Evolutionary conservation across 2,797 vertebrate genomes (phyloP), one percentile per base, ranked within the genome.

Genomic region (Merluccius polli): DNA sequence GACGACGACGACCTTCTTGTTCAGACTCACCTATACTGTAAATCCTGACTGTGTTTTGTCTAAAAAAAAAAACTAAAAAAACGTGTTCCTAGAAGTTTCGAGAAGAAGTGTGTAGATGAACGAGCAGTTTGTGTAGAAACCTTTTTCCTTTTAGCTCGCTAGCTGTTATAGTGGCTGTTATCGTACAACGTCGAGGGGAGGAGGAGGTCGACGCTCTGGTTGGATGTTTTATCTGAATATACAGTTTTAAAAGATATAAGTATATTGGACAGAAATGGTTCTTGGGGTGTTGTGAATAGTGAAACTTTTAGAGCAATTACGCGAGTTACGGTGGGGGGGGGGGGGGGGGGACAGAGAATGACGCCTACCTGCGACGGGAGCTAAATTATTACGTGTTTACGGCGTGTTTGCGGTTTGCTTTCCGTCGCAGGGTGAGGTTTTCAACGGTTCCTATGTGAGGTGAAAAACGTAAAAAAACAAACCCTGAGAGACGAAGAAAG

Each of bases 201-300:
- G 52, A 63, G n/a, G 16, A 16, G 4, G 48, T 21, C 52, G 52
- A 63, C 52, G 52, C n/a, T 27, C n/a, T 63, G 52, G 48, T 52
- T 63, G 52, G 52, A 63, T 63, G 52, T 63, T 89, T 90, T 90
- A 90, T 88, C 87, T 85, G 81, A 90, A 87, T 88, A 91, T 91
- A 92, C 86, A 89, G 82, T 88, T 87, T 89, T 84, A 89, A 87
- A 82, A 84, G 73, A 81, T 87, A 89, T 90, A 91, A 91, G 86
- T 91, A 88, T 91, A 89, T 91, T 90, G 91, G 89, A 89, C 84
- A 67, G 85, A 88, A 24, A 89, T 88, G 88, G 85, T 88, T 90
- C 52, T 81, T 90, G 89, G 88, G 87, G 88, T 89, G 86, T 90
- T 91, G 90, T 92, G 88, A 90, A 90, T 92, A 91, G 89, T 89